A percentile compares a stretch with the other conserved stretches of the same genome.
Conservation (phyloP, 2,797 vertebrate genomes). For the Eulemur mongoz region DNA sequence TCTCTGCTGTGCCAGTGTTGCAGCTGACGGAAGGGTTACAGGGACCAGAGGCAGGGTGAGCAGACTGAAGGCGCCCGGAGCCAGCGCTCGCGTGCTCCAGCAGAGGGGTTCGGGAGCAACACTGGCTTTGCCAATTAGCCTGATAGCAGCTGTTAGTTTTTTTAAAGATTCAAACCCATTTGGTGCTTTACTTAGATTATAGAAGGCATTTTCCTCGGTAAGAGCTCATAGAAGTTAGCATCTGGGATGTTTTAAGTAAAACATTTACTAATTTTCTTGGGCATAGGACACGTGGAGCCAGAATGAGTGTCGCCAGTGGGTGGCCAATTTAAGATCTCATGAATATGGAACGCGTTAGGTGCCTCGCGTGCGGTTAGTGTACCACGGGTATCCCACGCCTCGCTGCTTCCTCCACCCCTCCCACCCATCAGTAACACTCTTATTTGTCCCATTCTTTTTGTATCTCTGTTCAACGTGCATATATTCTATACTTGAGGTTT, state of each 20-base stretch:
- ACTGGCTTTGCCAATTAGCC: background rate
- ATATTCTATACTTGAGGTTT: background rate
- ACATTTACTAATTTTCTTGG: background rate
- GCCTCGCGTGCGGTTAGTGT: background rate
- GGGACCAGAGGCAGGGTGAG: background rate
- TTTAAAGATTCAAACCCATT: background rate
- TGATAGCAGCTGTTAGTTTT: background rate
- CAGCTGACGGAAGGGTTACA: accelerated
- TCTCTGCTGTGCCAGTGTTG: background rate
- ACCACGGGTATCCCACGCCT: background rate
- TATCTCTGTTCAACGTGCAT: background rate
- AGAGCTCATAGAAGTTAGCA: background rate
- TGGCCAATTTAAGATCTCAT: background rate
- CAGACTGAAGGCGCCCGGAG: too few species aligned
- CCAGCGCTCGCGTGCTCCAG: accelerated
- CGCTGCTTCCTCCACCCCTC: background rate
- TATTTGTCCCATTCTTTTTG: background rate
- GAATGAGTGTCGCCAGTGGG: background rate
- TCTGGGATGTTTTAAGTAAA: background rate
- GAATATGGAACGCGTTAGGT: background rate
- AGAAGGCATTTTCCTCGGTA: background rate
- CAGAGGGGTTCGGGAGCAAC: too few species aligned
- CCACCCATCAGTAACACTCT: background rate
- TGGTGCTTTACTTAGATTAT: background rate
- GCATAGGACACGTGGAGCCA: background rate